A percentile compares a stretch with the other conserved stretches of the same genome.
phyloP scores from a whole-genome alignment of 2,113 vertebrate genomes.

The Carassius carassius region DNA sequence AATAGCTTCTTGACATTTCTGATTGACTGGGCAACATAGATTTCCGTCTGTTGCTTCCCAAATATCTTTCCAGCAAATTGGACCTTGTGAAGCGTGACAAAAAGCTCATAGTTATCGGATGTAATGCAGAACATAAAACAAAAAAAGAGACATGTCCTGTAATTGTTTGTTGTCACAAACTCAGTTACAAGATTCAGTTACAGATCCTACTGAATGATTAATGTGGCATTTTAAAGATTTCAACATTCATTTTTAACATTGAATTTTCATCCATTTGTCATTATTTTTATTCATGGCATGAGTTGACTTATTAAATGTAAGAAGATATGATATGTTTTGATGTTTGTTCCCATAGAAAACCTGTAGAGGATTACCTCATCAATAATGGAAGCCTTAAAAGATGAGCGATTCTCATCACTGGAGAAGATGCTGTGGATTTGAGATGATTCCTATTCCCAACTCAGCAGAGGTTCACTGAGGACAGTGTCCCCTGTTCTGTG shows the following conservation, averaged over 20 bases:
- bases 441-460: not conserved
- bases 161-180: not conserved
- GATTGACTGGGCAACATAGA: constrained; percentile 38
- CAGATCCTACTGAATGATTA: constrained; percentile 2
- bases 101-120: constrained; percentile 27
- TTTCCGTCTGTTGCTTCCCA: constrained; percentile 41
- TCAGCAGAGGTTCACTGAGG: constrained; percentile 24
- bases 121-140: not conserved
- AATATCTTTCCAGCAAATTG: constrained; percentile 49
- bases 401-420: constrained; percentile 20
- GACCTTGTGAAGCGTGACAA: constrained; percentile 45
- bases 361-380: constrained; percentile 33
- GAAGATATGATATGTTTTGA: constrained; percentile 18
- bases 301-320: constrained; percentile 13
- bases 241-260: not conserved
- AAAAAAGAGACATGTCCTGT: not conserved
- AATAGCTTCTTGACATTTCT: constrained; percentile 39
- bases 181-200: constrained; percentile 6
- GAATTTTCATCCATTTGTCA: too few relatives aligned
- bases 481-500: constrained; percentile 36
- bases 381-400: constrained; percentile 30
- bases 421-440: not conserved
- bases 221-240: not conserved
- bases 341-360: constrained; percentile 36
- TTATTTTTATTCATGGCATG: constrained; percentile 12